Conservation (phyloP, 2,113 vertebrate genomes). For the Eclectus roratus region DNA sequence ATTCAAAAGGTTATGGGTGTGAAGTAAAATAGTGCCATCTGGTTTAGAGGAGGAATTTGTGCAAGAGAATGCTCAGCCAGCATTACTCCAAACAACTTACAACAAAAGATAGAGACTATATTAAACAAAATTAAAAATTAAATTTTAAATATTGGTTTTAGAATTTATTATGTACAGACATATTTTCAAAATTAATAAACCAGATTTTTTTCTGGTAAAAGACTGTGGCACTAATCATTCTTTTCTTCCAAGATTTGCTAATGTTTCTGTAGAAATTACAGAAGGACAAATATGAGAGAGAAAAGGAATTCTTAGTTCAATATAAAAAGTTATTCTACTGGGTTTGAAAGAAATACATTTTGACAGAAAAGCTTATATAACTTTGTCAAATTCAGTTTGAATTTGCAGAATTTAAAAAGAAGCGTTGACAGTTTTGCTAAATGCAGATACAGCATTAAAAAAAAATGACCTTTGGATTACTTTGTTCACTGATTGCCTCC, state of each 20-base stretch:
- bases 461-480: neutral
- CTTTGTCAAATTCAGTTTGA: neutral
- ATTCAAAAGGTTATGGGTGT: neutral
- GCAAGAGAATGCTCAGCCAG: neutral
- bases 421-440: neutral
- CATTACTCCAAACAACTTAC: neutral
- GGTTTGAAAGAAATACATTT: neutral
- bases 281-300: neutral
- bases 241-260: neutral
- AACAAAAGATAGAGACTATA: neutral
- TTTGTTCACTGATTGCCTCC: neutral
- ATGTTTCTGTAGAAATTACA: neutral
- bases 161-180: neutral
- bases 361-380: neutral
- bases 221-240: neutral
- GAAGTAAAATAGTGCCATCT: constrained; percentile 13
- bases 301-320: neutral
- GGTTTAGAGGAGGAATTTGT: constrained; percentile 5
- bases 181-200: neutral
- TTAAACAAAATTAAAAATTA: neutral
- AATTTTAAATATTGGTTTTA: neutral
- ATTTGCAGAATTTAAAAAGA: neutral
- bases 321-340: neutral
- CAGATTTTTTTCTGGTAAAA: neutral
- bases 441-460: neutral